phyloP scores from a whole-genome alignment of 2,797 vertebrate species.

The Tadarida brasiliensis region DNA sequence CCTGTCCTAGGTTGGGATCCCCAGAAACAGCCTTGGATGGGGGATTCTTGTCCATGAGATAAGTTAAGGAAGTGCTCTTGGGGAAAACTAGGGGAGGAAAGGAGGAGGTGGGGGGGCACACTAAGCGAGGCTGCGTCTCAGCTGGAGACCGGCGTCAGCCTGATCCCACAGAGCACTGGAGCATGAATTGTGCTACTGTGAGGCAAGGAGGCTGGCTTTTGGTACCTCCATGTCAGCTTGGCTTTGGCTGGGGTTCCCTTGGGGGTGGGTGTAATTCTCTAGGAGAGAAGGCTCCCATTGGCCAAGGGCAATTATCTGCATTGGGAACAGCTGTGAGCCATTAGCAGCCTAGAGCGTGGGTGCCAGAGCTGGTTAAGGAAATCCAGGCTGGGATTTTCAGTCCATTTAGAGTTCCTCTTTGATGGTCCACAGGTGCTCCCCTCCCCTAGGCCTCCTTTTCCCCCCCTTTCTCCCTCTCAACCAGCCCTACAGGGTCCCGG shows the following conservation, averaged over 20 bases:
- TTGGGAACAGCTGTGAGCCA: neutral
- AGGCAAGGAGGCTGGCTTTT: neutral
- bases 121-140: neutral
- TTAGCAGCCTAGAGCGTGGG: neutral
- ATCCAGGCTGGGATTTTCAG: neutral
- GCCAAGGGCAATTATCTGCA: neutral
- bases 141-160: neutral
- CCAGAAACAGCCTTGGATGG: neutral
- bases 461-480: neutral
- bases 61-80: neutral
- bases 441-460: neutral
- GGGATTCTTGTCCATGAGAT: neutral
- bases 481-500: neutral
- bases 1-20: neutral
- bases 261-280: too few species aligned
- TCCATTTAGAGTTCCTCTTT: neutral
- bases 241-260: neutral
- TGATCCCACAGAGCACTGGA: neutral
- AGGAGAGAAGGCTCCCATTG: neutral
- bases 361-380: neutral
- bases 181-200: fast-evolving
- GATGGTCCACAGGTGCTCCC: neutral
- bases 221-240: neutral
- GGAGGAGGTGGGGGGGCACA: neutral
- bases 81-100: neutral